phyloP scores from a whole-genome alignment of 1,140 invertebrate genomes.

The Dryas iulia region DNA sequence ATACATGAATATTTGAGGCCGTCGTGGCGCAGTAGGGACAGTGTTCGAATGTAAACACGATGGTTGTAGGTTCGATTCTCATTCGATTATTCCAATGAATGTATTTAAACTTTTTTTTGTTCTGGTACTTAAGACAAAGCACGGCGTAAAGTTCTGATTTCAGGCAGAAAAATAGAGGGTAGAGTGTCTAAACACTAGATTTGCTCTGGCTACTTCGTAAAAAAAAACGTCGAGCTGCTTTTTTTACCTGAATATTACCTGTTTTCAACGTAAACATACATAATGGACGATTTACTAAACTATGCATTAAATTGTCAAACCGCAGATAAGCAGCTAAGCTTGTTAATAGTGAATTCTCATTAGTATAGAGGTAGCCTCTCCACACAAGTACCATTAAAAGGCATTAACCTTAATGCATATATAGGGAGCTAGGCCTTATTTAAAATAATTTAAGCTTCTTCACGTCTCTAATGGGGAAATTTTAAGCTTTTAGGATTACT shows the following conservation, averaged over 20 bases:
- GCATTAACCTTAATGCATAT: constrained; percentile 1
- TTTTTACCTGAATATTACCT: background rate
- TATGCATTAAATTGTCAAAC: constrained; percentile 7
- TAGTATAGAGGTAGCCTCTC: background rate
- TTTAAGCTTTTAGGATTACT: background rate
- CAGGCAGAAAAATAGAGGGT: too few species aligned
- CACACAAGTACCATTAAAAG: background rate
- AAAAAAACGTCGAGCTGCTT: too few species aligned
- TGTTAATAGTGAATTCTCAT: constrained; percentile 9
- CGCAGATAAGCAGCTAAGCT: constrained; percentile 5
- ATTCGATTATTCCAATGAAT: too few species aligned
- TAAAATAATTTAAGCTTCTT: background rate
- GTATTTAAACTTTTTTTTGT: too few species aligned
- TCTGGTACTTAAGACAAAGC: too few species aligned
- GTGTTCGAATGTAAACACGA: too few species aligned
- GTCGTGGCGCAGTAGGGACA: too few species aligned
- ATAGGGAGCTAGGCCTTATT: background rate
- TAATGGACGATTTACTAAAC: constrained; percentile 2
- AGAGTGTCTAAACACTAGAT: too few species aligned
- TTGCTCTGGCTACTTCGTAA: too few species aligned
- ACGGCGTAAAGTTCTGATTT: too few species aligned
- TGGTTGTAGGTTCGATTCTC: too few species aligned
- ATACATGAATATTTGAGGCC: too few species aligned
- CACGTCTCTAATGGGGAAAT: background rate
- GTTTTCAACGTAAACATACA: background rate